A percentile compares a stretch with the other conserved stretches of the same genome.
Evolutionary conservation across 2,797 vertebrate species (phyloP).

Genomic region (Eulemur rubriventer): DNA sequence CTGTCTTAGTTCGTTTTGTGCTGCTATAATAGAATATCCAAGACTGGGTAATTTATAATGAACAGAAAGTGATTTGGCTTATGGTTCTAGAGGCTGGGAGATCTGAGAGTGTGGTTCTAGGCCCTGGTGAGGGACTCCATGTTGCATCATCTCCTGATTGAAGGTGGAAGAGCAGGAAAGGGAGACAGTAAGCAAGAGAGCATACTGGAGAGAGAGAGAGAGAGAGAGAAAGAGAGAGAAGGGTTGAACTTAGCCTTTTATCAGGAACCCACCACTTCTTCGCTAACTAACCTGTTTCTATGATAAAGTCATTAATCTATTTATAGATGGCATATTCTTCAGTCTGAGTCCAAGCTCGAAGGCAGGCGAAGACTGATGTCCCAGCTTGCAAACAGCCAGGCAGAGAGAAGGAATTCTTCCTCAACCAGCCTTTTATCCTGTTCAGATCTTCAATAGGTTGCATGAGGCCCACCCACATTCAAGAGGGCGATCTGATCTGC

Average conservation of each 20-base stretch:
- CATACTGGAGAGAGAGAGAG: not conserved
- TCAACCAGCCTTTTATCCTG: not conserved
- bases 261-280: not conserved
- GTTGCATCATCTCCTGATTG: not conserved
- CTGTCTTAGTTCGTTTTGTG: not conserved
- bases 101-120: not conserved
- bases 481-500: fast-evolving
- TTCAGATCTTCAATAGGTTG: not conserved
- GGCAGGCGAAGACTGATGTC: not conserved
- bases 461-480: no score
- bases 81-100: not conserved
- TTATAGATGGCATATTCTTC: not conserved
- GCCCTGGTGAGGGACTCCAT: not conserved
- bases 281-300: not conserved
- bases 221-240: not conserved
- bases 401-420: not conserved
- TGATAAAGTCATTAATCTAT: not conserved
- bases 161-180: not conserved
- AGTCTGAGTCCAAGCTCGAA: not conserved
- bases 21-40: not conserved
- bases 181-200: not conserved
- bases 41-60: not conserved
- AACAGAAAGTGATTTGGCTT: not conserved
- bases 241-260: not conserved
- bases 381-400: not conserved